Conservation (phyloP, 2,888 invertebrate species). For the Melikaiella ostensackeni region DNA sequence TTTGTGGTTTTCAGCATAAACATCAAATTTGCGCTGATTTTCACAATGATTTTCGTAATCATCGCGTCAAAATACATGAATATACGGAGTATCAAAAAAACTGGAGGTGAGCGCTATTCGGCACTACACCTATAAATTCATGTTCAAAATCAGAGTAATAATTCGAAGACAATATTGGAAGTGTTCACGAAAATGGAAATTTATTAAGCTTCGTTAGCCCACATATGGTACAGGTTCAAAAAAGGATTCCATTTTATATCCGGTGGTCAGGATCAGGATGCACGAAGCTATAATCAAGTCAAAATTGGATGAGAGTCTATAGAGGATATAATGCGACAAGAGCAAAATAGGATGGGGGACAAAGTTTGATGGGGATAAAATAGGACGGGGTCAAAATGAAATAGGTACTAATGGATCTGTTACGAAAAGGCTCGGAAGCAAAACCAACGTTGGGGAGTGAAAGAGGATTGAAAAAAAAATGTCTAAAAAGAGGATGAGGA, state of each 20-base stretch:
- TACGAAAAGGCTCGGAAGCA: constrained; percentile 40
- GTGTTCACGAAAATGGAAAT: background rate
- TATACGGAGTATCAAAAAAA: too few relatives aligned
- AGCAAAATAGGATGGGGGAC: constrained; percentile 13
- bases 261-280: constrained; percentile 14
- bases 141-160: too few relatives aligned
- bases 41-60: too few relatives aligned
- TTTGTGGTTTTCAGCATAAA: too few relatives aligned
- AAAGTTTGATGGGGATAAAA: constrained; percentile 33
- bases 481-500: background rate
- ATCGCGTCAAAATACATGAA: too few relatives aligned
- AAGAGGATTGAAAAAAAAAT: constrained; percentile 15
- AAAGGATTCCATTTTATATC: background rate
- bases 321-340: background rate
- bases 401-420: constrained; percentile 36
- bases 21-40: too few relatives aligned
- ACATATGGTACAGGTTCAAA: background rate
- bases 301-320: constrained; percentile 7
- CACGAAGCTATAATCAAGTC: constrained; percentile 31
- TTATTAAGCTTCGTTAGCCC: background rate
- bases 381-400: constrained; percentile 30
- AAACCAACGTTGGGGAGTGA: constrained; percentile 30
- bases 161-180: background rate
- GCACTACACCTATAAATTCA: too few relatives aligned
- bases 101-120: too few relatives aligned